A percentile compares a stretch with the other conserved stretches of the same genome.
These are phyloP conservation scores for Hemibagrus guttatus DNA, from an alignment of 2,797 vertebrate genomes.

Conservation along the genomic window DNA sequence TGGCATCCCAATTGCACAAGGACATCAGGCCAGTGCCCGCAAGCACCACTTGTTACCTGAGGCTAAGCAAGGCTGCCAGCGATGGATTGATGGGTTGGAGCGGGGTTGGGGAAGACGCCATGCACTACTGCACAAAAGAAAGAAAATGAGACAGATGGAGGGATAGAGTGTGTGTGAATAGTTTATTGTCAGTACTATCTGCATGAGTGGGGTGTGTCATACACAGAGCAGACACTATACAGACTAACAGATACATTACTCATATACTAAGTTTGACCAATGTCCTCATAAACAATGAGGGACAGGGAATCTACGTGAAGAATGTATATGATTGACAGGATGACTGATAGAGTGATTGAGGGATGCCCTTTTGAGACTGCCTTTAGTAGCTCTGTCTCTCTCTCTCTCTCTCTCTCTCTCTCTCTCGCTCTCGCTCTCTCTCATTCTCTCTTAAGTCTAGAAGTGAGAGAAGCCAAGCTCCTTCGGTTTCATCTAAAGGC, in stretches of 20 bases:
- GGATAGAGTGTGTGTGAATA: constrained; percentile 21
- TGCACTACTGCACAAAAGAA: constrained; percentile 25
- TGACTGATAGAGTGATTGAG: constrained; percentile 26
- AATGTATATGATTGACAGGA: constrained; percentile 50
- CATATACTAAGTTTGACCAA: not conserved
- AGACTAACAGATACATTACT: not conserved
- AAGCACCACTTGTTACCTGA: constrained; percentile 12
- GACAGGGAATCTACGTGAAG: constrained; percentile 48
- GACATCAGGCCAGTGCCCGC: not conserved
- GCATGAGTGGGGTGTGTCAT: constrained; percentile 34
- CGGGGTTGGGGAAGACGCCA: not conserved
- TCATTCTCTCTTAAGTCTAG: not conserved
- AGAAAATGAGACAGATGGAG: constrained; percentile 15
- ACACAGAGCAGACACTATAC: not conserved
- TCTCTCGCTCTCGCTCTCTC: not conserved
- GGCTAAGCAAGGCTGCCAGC: constrained; percentile 11
- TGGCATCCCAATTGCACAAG: constrained; percentile 50
- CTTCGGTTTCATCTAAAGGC: constrained; percentile 10
- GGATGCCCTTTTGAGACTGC: not conserved
- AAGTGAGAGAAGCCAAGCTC: not conserved
- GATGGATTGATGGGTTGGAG: not conserved
- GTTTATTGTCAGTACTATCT: constrained; percentile 24
- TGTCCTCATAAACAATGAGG: constrained; percentile 38
- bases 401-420: constrained; percentile 5
- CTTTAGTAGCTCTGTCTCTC: constrained; percentile 8